Evolutionary conservation across 1,140 invertebrate species (phyloP), one percentile per base, ranked within the genome.

Genomic region (Odontomachus brunneus): DNA sequence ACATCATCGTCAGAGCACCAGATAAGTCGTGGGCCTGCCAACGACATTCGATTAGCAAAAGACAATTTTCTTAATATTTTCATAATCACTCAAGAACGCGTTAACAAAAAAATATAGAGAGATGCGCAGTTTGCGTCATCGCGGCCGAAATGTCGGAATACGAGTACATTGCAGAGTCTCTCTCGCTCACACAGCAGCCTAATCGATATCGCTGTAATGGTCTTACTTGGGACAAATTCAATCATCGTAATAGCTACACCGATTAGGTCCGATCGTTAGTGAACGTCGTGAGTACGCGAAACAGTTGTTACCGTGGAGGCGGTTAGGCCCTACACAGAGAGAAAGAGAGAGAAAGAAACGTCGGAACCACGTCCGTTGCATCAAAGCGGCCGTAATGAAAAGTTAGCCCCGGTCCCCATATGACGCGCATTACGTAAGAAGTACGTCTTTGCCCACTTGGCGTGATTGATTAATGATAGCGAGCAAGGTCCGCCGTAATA

Each of bases 401-500:
- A 85, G 49, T 66, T 51, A 17, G 19, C n/a, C 7, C 12, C 65
- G 51, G n/a, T 76, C 11, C 33, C 57, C 78, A 14, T 33, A 51
- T 51, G 72, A 55, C 38, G 14, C 17, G 24, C 11, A 33, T 83
- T 86, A 78, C 55, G 51, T 44, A 66, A 74, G 48, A 29, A 15
- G 29, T n/a, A 33, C 29, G 48, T 86, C 55, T 73, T 57, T 75
- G 78, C 38, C 44, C 51, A 57, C 57, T 59, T n/a, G 26, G 59
- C 53, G 63, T 71, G 71, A 88, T 87, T 88, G 86, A 88, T 88
- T 87, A 87, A 88, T 78, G 63, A 60, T 67, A 82, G 62, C 78
- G 55, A n/a, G 33, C 55, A 57, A 78, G 48, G 53, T 84, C 73
- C 75, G 53, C 33, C 24, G 3, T 63, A 65, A 83, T 66, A 83